Evolutionary conservation across 2,113 vertebrate species (phyloP).

Genomic region (Syngnathoides biaculeatus): DNA sequence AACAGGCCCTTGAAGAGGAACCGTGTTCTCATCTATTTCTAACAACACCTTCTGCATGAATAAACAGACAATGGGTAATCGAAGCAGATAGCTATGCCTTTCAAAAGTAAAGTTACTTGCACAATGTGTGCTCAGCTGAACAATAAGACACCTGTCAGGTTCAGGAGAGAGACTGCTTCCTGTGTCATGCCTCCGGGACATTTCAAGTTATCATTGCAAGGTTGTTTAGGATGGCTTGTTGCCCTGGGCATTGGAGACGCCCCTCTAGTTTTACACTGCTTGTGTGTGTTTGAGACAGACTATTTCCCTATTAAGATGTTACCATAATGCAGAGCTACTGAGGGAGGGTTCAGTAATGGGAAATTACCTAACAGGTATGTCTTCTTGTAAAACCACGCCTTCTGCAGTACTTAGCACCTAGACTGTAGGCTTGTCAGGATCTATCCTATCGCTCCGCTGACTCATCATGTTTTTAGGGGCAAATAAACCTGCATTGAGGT

Average conservation of each 20-base stretch:
- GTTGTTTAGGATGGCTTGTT: constrained; percentile 50
- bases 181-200: constrained; percentile 55
- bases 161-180: constrained; percentile 42
- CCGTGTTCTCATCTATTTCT: constrained; percentile 41
- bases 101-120: constrained; percentile 60
- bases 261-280: constrained; percentile 44
- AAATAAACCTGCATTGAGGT: constrained; percentile 12
- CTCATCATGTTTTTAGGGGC: constrained; percentile 29
- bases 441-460: constrained; percentile 38
- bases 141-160: constrained; percentile 66
- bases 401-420: background rate
- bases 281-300: constrained; percentile 17
- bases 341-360: constrained; percentile 10
- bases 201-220: constrained; percentile 49
- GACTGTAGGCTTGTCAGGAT: constrained; percentile 8
- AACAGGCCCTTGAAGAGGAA: constrained; percentile 31
- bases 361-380: constrained; percentile 22
- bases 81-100: constrained; percentile 54
- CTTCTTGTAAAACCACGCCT: constrained; percentile 11
- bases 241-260: constrained; percentile 40
- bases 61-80: constrained; percentile 54
- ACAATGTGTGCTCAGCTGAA: constrained; percentile 54
- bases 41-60: constrained; percentile 44
- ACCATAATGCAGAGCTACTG: constrained; percentile 14
- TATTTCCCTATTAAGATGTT: constrained; percentile 30